These are phyloP conservation scores for Drosophila mojavensis DNA, from an alignment of 1,140 invertebrate genomes.

Conservation along the genomic window DNA sequence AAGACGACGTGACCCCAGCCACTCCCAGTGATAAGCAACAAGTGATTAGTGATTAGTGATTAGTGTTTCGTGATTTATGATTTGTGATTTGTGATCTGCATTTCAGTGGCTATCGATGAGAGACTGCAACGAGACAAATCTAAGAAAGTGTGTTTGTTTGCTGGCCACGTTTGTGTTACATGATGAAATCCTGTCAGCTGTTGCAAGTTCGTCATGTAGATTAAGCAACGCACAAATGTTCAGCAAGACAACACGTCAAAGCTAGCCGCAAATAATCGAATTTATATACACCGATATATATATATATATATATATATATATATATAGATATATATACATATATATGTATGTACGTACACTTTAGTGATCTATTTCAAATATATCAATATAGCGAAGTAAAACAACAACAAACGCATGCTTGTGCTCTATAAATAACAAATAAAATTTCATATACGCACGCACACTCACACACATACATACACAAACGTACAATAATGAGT, in stretches of 20 bases:
- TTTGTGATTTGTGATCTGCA: neutral
- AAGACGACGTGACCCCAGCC: slow-evolving; percentile 55
- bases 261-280: slow-evolving; percentile 49
- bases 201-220: slow-evolving; percentile 45
- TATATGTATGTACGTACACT: slow-evolving; percentile 9
- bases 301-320: neutral
- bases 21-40: slow-evolving; percentile 27
- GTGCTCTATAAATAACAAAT: slow-evolving; percentile 29
- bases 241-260: slow-evolving; percentile 83
- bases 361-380: slow-evolving; percentile 10
- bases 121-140: slow-evolving; percentile 34
- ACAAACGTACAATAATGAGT: neutral
- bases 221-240: slow-evolving; percentile 74
- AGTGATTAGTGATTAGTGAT: slow-evolving; percentile 17
- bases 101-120: slow-evolving; percentile 25
- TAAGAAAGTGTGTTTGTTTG: slow-evolving; percentile 83
- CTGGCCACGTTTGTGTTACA: slow-evolving; percentile 79
- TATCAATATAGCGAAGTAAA: slow-evolving; percentile 9
- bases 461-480: neutral
- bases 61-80: neutral
- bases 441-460: slow-evolving; percentile 4
- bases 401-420: slow-evolving; percentile 19
- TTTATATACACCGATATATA: neutral
- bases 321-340: neutral
- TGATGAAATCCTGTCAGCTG: neutral